Evolutionary conservation across 2,888 invertebrate genomes (phyloP), one percentile per base, ranked within the genome.

Genomic region (Drosophila meridiana): DNA sequence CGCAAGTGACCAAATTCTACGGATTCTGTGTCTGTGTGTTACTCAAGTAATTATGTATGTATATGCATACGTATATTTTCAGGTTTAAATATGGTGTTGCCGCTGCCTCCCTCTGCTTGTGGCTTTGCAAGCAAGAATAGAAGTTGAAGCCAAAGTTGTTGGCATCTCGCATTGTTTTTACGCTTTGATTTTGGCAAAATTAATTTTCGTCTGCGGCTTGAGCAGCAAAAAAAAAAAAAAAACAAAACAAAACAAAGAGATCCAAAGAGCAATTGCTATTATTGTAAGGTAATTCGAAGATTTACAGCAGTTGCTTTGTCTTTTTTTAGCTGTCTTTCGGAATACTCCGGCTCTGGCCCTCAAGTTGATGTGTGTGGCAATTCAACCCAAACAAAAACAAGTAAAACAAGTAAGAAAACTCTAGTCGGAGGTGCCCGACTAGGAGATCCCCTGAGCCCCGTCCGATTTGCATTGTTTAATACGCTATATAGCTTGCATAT

Each of bases 211-310:
- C 75, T 78, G 47, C 69, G 74, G 40, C 69, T 73, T 48, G 59
- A 30, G 56, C 56, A 47, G 36, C 38, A 20, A 34, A 32, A n/a
- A n/a, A 9, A 57, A 47, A 34, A 47, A 71, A 36, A 53, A 63
- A 14, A 55, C 36, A 45, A 63, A 50, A 43, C 64, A n/a, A n/a
- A n/a, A n/a, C 61, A 64, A 64, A 66, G 69, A 73, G 78, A 71
- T 78, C 61, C 79, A 73, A 65, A 74, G 88, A 57, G 90, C 84
- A 84, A 90, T 90, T 90, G 90, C 90, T 89, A 90, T 90, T 87
- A 89, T 90, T 87, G 89, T 87, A 73, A 90, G 90, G 87, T 87
- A 87, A 87, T 87, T 87, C 87, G 87, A 87, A 90, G 87, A 87
- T 87, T 87, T 90, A 87, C 87, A 87, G 83, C 88, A 83, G 87